Base-by-base conservation (phyloP, 1,140 invertebrate species). In the Bombus confusus region DNA sequence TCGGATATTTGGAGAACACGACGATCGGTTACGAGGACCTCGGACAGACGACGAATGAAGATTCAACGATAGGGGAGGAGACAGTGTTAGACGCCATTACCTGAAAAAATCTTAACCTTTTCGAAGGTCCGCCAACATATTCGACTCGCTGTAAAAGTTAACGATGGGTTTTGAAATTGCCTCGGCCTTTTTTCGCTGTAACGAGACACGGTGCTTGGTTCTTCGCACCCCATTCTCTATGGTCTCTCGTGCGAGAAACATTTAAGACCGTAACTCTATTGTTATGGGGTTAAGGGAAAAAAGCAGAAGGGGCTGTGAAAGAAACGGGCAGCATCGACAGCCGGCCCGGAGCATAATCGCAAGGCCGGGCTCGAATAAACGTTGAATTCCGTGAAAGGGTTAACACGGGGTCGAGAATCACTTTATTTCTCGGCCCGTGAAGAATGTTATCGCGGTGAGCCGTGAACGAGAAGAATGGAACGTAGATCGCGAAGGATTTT, bases 51-150 rank as follows among this genome's bases (percentile, higher is more conserved):
- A 28, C 25, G 12, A 43, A 80, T 52, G 69, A 13, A 39, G 31
- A 71, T 80, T n/a, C 37, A 62, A 25, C 64, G 68, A 43, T 8
- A 76, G 52, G 80, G 62, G 25, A 25, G 15, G 59, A 87, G 22
- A 34, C 66, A 64, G 25, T 28, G 71, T 68, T 47, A 34, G 41
- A 57, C 71, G 34, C 34, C 39, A 75, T 86, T 57, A 83, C 80
- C 52, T 47, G 52, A 76, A 75, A 90, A 93, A 92, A 91, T 92
- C 91, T 92, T 93, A 90, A 92, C 92, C 92, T 93, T 92, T 89
- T 84, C 68, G 59, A 62, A 41, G 85, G 57, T 47, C 43, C 57
- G 62, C 39, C 80, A 68, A 37, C 79, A 86, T 90, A 86, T 90
- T 87, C 83, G 69, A 80, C 15, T 39, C 64, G 78, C 76, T 80